These are phyloP conservation scores for Nannospalax galili DNA, from an alignment of 2,113 vertebrate genomes.

Conservation along the genomic window DNA sequence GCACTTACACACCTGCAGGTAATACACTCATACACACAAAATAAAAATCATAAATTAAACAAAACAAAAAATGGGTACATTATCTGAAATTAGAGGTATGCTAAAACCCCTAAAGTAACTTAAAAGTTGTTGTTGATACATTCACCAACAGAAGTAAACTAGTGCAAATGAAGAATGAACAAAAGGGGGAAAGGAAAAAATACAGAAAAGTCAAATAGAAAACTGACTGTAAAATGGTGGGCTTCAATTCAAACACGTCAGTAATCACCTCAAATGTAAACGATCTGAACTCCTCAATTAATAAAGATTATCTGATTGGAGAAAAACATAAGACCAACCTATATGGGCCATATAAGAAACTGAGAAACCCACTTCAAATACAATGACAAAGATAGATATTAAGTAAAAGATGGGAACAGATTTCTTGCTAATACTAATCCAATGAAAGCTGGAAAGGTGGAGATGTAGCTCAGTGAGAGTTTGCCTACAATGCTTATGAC, in stretches of 20 bases:
- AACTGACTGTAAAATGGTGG: neutral
- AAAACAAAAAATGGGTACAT: no score
- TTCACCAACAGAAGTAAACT: neutral
- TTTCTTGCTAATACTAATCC: neutral
- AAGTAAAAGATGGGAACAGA: slow-evolving; percentile 14
- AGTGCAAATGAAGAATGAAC: neutral
- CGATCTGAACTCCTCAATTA: neutral
- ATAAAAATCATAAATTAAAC: no score
- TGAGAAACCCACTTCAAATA: neutral
- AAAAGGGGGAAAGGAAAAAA: neutral
- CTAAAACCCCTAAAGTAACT: neutral
- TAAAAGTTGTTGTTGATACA: neutral
- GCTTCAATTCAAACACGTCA: neutral
- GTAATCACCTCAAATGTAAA: neutral
- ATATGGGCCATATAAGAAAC: neutral
- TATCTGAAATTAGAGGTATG: neutral
- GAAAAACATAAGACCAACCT: neutral
- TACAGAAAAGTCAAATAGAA: neutral
- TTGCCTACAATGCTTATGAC: neutral
- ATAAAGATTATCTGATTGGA: neutral
- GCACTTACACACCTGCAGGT: no score
- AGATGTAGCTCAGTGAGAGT: neutral
- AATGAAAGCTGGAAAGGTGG: neutral
- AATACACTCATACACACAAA: neutral
- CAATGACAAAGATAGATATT: neutral